Percentiles rank a stretch among this genome's conserved stretches.
Evolutionary conservation across 1,140 invertebrate species (phyloP).

Genomic region (Harpegnathos saltator): DNA sequence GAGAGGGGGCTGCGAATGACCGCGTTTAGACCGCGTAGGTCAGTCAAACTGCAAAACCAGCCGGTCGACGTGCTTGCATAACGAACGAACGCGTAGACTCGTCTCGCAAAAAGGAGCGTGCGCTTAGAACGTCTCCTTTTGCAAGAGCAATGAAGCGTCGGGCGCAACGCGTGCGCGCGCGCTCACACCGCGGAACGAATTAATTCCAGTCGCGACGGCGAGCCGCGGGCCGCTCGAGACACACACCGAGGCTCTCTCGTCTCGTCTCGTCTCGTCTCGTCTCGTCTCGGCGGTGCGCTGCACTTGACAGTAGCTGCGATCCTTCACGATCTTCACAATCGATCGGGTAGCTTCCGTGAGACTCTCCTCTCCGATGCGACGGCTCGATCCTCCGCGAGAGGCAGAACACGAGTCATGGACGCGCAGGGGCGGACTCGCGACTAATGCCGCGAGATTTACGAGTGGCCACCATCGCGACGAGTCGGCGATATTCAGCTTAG

Average conservation of each 20-base stretch:
- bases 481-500: slow-evolving; percentile 1
- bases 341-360: slow-evolving; percentile 65
- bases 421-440: slow-evolving; percentile 29
- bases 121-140: slow-evolving; percentile 66
- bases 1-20: slow-evolving; percentile 25
- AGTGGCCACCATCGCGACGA: not conserved
- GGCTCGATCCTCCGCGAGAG: slow-evolving; percentile 22
- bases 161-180: slow-evolving; percentile 56
- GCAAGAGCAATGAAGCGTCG: slow-evolving; percentile 71
- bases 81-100: slow-evolving; percentile 54
- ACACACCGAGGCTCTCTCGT: too few relatives aligned
- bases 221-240: slow-evolving; percentile 50
- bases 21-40: slow-evolving; percentile 40
- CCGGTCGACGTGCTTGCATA: slow-evolving; percentile 43
- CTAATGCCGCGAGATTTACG: slow-evolving; percentile 30
- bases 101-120: slow-evolving; percentile 65
- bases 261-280: too few relatives aligned
- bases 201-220: slow-evolving; percentile 72
- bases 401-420: slow-evolving; percentile 54
- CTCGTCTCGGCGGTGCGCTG: slow-evolving; percentile 28
- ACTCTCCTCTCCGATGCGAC: slow-evolving; percentile 38
- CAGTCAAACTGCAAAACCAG: slow-evolving; percentile 58
- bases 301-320: slow-evolving; percentile 62
- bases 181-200: slow-evolving; percentile 69
- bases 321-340: slow-evolving; percentile 70